These are phyloP conservation scores for Xenopus borealis DNA, from an alignment of 2,113 vertebrate species.

Conservation along the genomic window DNA sequence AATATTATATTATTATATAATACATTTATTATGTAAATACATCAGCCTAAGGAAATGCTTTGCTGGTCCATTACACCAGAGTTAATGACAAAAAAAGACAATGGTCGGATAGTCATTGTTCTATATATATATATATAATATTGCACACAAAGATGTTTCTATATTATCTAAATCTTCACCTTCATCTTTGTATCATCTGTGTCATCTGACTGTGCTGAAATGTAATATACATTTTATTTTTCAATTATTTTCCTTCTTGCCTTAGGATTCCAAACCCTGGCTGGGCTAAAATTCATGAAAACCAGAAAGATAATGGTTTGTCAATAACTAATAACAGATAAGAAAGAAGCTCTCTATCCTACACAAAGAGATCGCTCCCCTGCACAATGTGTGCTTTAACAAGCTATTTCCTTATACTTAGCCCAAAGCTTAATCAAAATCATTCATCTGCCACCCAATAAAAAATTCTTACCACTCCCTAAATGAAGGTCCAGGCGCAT, in stretches of 20 bases:
- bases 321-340: conserved; percentile 48
- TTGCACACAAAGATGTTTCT: background rate
- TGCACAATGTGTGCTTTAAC: conserved; percentile 46
- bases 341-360: conserved; percentile 25
- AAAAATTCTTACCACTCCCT: no score
- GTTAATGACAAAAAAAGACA: no score
- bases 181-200: conserved; percentile 21
- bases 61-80: no score
- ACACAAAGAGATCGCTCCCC: background rate
- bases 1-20: no score
- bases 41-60: no score
- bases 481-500: no score
- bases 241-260: background rate
- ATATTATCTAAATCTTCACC: conserved; percentile 18
- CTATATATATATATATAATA: no score
- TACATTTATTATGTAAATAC: no score
- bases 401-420: conserved; percentile 43
- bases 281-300: conserved; percentile 11
- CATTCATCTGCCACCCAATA: conserved; percentile 32
- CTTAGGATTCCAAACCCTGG: conserved; percentile 24
- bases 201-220: background rate
- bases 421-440: conserved; percentile 46
- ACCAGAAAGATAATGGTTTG: conserved; percentile 43
- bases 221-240: background rate
- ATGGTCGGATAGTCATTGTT: no score